Conservation (phyloP, 2,888 invertebrate genomes). For the Limenitis camilla region DNA sequence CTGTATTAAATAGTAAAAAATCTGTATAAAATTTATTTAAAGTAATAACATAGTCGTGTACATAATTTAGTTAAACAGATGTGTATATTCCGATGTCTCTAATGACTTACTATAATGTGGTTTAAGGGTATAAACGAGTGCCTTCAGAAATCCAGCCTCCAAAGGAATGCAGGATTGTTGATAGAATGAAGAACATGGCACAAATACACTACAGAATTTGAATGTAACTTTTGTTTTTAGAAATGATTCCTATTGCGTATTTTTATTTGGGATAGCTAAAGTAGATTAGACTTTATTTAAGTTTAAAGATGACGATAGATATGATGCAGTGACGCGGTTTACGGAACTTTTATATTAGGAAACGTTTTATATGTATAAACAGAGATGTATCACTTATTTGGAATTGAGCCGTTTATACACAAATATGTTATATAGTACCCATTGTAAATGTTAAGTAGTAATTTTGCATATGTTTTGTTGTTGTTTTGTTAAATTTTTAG, state of each 20-base stretch:
- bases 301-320: constrained; percentile 5
- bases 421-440: constrained; percentile 15
- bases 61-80: no score
- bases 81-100: constrained; percentile 29
- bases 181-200: constrained; percentile 52
- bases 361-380: neutral
- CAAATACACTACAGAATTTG: constrained; percentile 27
- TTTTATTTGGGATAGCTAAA: constrained; percentile 11
- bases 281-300: constrained; percentile 6
- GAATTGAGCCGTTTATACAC: constrained; percentile 15
- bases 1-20: no score
- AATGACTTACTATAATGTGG: constrained; percentile 45
- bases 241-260: neutral
- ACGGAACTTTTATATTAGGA: constrained; percentile 1
- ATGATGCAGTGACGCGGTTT: constrained; percentile 3
- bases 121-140: constrained; percentile 66
- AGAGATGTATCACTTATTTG: constrained; percentile 22
- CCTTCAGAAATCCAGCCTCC: constrained; percentile 72
- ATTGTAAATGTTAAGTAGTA: constrained; percentile 10
- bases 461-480: constrained; percentile 9
- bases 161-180: constrained; percentile 60
- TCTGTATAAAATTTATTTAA: no score
- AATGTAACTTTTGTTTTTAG: constrained; percentile 32
- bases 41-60: no score
- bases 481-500: constrained; percentile 25